Evolutionary conservation across 2,888 invertebrate genomes (phyloP).

Genomic region (Calephelis perditalis): DNA sequence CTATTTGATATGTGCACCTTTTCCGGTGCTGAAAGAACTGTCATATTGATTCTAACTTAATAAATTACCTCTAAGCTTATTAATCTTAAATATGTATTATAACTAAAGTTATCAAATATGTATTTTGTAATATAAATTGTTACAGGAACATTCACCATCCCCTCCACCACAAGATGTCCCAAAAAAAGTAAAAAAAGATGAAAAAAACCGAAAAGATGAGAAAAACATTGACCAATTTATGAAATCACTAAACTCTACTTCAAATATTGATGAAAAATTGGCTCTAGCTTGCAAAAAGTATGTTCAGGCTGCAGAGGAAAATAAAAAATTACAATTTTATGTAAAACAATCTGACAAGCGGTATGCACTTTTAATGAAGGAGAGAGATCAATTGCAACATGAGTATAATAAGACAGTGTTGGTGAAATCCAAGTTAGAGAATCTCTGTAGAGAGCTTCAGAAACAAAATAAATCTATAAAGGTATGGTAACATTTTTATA

Average conservation of each 20-base stretch:
- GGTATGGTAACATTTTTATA: conserved; percentile 56
- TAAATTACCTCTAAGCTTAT: not conserved
- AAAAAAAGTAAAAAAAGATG: conserved; percentile 64
- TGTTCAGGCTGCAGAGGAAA: conserved; percentile 85
- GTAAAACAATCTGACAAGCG: conserved; percentile 81
- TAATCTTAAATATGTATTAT: too few relatives aligned
- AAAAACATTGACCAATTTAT: conserved; percentile 82
- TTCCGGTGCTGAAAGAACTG: too few relatives aligned
- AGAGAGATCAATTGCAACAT: conserved; percentile 88
- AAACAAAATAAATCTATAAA: conserved; percentile 94
- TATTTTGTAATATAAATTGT: conserved; percentile 21
- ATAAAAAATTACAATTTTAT: conserved; percentile 77
- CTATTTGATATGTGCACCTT: too few relatives aligned
- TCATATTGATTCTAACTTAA: not conserved
- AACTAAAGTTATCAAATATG: too few relatives aligned
- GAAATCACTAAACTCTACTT: conserved; percentile 75
- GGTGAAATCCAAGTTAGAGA: conserved; percentile 90
- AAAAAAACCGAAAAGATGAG: conserved; percentile 71
- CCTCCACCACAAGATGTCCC: conserved; percentile 39
- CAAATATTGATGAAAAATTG: conserved; percentile 83
- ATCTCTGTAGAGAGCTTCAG: conserved; percentile 94
- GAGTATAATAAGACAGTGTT: conserved; percentile 91
- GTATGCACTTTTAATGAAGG: conserved; percentile 79
- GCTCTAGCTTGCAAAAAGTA: conserved; percentile 85
- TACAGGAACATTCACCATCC: conserved; percentile 44